Base-by-base conservation (phyloP, 92 coral and sea anemone genomes). In the Nematostella vectensis region DNA sequence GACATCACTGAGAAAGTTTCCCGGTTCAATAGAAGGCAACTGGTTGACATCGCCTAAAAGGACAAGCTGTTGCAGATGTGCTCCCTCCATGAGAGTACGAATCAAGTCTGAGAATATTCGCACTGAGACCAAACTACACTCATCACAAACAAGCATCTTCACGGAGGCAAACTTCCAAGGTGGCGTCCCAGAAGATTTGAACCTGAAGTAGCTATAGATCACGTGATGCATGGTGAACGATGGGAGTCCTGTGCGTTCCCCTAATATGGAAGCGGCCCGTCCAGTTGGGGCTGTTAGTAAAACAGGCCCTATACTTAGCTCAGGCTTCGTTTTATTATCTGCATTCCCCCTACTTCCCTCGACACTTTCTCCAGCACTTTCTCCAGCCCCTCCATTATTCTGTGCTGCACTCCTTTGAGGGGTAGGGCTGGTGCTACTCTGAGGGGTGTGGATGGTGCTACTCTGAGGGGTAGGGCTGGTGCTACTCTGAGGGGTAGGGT, bases 1-100 rank as follows among this genome's bases (percentile, higher is more conserved):
- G 2, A 73, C 31, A 39, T 73, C 80, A 23, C 61, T 22, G 27
- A 73, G 54, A 16, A 73, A 57, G 23, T 73, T 73, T 12, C 80
- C 80, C 12, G 80, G 80, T 23, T 65, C 66, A 25, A 73, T 57
- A 0, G 80, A 73, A 3, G 80, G 80, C 0, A 73, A 66, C 47
- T 73, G 80, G 8, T 65, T 47, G 17, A 28, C 48, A n/a, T 73
- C 80, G 3, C 80, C 80, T 36, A 73, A 37, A 4, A 73, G 57
- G 13, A 73, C 57, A 1, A 73, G 44, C 47, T 73, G 80, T 22
- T 73, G 74, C 2, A 73, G 80, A 3, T 56, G n/a, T 1, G 67
- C 21, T 21, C 65, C 36, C 47, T n/a, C 30, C 55, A 22, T 17
- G 17, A 73, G 55, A 6, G 65, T 73, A 31, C 28, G 25, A 0